Evolutionary conservation across 2,113 vertebrate genomes (phyloP).

Genomic region (Archilochus colubris): DNA sequence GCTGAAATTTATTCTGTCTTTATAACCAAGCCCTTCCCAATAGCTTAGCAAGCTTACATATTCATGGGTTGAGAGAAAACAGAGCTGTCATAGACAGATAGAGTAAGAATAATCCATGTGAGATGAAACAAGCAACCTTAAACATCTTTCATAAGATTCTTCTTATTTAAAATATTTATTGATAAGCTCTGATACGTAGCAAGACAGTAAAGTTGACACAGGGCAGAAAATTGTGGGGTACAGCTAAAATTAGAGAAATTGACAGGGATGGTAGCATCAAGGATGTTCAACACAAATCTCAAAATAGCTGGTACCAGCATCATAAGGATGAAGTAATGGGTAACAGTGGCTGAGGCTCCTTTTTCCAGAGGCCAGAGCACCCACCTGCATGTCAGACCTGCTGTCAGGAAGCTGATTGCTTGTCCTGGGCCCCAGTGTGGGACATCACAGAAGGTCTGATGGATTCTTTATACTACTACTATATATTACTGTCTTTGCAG

Average conservation of each 20-base stretch:
- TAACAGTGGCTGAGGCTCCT: neutral
- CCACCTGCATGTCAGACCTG: neutral
- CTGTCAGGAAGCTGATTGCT: neutral
- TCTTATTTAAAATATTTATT: neutral
- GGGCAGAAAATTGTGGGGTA: neutral
- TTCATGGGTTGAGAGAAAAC: neutral
- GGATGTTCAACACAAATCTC: neutral
- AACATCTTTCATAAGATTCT: neutral
- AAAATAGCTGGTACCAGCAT: neutral
- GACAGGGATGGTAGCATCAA: neutral
- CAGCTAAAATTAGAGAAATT: neutral
- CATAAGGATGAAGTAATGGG: neutral
- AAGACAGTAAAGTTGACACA: neutral
- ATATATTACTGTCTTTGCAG: neutral
- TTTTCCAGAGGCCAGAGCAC: neutral
- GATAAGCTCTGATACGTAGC: neutral
- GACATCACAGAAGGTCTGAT: neutral
- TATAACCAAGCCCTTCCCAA: slow-evolving; percentile 1
- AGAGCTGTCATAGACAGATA: neutral
- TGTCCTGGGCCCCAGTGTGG: neutral
- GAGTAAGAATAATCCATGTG: neutral
- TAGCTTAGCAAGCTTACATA: neutral
- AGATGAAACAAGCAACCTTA: neutral
- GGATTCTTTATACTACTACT: neutral
- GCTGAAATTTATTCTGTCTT: neutral